These are phyloP conservation scores for Drosophila picticornis DNA, from an alignment of 2,888 invertebrate genomes.

Conservation along the genomic window DNA sequence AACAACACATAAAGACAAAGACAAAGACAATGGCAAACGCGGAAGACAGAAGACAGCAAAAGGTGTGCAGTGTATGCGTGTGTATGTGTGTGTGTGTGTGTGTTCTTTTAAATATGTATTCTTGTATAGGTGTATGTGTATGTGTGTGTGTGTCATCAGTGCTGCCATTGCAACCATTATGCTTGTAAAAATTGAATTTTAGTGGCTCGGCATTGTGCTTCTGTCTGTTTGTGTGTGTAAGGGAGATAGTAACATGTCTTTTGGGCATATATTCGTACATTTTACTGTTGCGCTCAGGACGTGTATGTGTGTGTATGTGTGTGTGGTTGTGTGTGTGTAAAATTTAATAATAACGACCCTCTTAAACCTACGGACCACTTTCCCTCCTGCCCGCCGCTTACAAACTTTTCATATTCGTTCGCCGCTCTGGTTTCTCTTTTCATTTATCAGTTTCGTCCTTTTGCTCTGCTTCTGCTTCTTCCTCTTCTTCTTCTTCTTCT, in stretches of 20 bases:
- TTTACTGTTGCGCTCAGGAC: slow-evolving; percentile 57
- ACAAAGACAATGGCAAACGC: slow-evolving; percentile 22
- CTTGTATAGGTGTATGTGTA: slow-evolving; percentile 7
- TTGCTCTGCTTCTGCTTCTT: slow-evolving; percentile 20
- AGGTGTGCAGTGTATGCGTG: slow-evolving; percentile 20
- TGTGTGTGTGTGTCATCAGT: slow-evolving; percentile 52
- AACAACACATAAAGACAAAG: slow-evolving; percentile 22
- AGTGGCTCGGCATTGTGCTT: slow-evolving; percentile 65
- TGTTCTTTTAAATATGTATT: slow-evolving; percentile 26
- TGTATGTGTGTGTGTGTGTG: slow-evolving; percentile 15
- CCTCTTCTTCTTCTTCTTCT: slow-evolving; percentile 3
- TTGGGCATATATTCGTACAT: slow-evolving; percentile 71
- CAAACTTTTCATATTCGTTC: slow-evolving; percentile 38
- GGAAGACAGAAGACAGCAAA: slow-evolving; percentile 8
- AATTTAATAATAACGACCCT: slow-evolving; percentile 79
- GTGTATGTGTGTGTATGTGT: slow-evolving; percentile 33
- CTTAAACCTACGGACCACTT: slow-evolving; percentile 63
- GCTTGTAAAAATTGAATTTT: slow-evolving; percentile 80
- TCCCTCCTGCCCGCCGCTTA: slow-evolving; percentile 34
- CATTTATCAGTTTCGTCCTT: slow-evolving; percentile 21
- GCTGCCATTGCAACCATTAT: slow-evolving; percentile 79
- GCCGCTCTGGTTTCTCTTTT: slow-evolving; percentile 8
- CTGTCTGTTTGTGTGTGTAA: slow-evolving; percentile 10
- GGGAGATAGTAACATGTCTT: slow-evolving; percentile 56
- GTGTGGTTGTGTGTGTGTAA: slow-evolving; percentile 61